Conservation (phyloP, 2,113 vertebrate species). For the Percina caprodes region DNA sequence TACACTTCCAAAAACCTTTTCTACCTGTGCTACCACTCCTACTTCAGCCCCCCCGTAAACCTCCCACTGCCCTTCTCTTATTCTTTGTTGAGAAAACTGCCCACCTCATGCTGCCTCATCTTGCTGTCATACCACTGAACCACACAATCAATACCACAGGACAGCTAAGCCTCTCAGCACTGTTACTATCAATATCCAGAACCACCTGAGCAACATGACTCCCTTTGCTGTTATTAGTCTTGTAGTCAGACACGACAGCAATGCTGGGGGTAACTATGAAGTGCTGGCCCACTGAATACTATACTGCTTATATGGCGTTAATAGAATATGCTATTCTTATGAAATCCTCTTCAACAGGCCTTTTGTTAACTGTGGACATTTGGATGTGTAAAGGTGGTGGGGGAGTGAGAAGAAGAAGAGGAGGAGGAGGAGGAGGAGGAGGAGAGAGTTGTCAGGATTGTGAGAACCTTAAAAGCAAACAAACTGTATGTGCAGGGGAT, state of each 20-base stretch:
- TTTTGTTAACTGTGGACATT: constrained; percentile 25
- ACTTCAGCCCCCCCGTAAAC: constrained; percentile 17
- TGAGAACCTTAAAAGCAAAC: constrained; percentile 54
- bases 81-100: constrained; percentile 41
- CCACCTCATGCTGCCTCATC: constrained; percentile 63
- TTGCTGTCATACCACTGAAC: constrained; percentile 51
- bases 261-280: background rate
- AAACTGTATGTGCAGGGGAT: constrained; percentile 44
- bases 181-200: constrained; percentile 33
- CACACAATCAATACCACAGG: constrained; percentile 45
- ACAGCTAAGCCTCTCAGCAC: constrained; percentile 48
- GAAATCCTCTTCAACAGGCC: constrained; percentile 19
- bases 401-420: constrained; percentile 7
- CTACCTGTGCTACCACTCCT: constrained; percentile 4
- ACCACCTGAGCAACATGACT: constrained; percentile 51
- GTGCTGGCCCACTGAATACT: constrained; percentile 2
- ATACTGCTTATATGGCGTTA: background rate
- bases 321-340: background rate
- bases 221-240: constrained; percentile 15
- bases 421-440: constrained; percentile 8
- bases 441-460: constrained; percentile 33
- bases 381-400: background rate
- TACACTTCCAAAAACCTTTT: background rate
- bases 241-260: constrained; percentile 42
- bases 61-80: constrained; percentile 48